Evolutionary conservation across 2,113 vertebrate genomes (phyloP).

Genomic region (Carassius gibelio): DNA sequence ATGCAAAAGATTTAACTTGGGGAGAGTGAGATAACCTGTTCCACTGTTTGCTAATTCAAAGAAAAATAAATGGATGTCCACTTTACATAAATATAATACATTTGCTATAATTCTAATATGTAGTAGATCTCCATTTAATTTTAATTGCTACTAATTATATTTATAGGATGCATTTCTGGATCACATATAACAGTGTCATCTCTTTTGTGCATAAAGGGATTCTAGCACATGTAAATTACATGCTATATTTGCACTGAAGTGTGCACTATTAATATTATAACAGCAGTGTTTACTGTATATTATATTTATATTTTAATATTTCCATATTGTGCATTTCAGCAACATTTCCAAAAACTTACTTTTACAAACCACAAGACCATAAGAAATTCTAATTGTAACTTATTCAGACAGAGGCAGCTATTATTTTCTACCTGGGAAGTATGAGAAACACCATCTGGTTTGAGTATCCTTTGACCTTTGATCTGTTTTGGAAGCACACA

Average conservation of each 20-base stretch:
- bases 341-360: background rate
- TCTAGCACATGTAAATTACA: background rate
- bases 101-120: background rate
- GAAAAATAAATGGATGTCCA: background rate
- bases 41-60: background rate
- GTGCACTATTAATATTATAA: background rate
- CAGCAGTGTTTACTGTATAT: background rate
- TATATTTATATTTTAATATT: background rate
- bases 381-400: background rate
- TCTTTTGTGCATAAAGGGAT: background rate
- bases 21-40: background rate
- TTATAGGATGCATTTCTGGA: background rate
- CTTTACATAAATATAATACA: background rate
- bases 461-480: conserved; percentile 58
- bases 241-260: background rate
- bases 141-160: background rate
- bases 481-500: conserved; percentile 47
- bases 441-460: conserved; percentile 59
- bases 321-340: background rate
- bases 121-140: background rate
- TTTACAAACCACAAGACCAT: background rate
- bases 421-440: conserved; percentile 59
- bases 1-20: background rate
- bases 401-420: background rate
- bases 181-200: background rate